A percentile compares a stretch with the other conserved stretches of the same genome.
phyloP scores from a whole-genome alignment of 2,888 invertebrate genomes.

The Phymatocera aterrima region DNA sequence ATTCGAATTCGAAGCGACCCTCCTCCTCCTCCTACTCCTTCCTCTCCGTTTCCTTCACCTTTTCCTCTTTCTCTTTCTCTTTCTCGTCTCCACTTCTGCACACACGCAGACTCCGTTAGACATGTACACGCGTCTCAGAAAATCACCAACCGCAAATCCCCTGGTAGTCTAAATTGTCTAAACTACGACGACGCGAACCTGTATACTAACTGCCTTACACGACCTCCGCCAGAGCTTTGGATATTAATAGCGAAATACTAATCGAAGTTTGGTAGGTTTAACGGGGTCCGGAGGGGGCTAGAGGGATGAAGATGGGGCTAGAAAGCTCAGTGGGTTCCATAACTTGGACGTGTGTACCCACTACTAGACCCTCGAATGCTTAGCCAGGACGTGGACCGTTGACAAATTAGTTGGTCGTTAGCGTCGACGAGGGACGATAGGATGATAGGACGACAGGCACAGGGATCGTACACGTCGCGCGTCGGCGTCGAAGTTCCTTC shows the following conservation, averaged over 20 bases:
- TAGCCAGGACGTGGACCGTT: constrained; percentile 31
- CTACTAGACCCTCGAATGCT: constrained; percentile 10
- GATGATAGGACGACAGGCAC: too few relatives aligned
- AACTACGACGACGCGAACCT: constrained; percentile 14
- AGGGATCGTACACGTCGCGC: background rate
- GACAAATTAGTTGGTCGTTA: constrained; percentile 42
- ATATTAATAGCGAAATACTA: constrained; percentile 38
- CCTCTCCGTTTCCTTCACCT: background rate
- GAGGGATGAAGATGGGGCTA: background rate
- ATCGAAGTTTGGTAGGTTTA: constrained; percentile 28
- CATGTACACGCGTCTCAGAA: background rate
- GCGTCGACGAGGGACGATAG: constrained; percentile 34
- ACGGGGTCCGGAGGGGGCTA: background rate
- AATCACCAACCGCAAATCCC: background rate
- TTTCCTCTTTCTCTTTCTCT: too few relatives aligned
- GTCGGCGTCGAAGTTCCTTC: background rate
- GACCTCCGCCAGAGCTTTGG: constrained; percentile 32
- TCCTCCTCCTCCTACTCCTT: background rate
- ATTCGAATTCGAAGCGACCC: background rate
- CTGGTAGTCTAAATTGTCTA: constrained; percentile 11
- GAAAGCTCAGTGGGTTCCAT: background rate
- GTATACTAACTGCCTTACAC: constrained; percentile 20
- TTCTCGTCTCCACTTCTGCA: too few relatives aligned
- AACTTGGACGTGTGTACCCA: constrained; percentile 29
- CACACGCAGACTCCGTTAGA: background rate